Evolutionary conservation across 2,113 vertebrate species (phyloP).

Genomic region (Alosa alosa): DNA sequence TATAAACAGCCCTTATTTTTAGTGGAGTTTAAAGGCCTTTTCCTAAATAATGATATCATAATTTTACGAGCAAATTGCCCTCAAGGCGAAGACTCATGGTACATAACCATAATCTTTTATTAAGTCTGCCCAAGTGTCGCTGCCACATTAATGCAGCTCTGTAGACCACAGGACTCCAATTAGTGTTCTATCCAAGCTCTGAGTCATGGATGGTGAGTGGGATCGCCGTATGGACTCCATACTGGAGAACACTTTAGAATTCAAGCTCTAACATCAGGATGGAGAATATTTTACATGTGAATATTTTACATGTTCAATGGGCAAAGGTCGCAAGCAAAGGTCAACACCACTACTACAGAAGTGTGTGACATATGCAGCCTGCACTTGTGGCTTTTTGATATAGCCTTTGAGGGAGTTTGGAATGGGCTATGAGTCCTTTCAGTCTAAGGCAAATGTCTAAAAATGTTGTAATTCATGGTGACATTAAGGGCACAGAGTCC

Average conservation of each 20-base stretch:
- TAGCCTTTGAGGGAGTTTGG: not conserved
- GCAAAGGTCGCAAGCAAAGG: not conserved
- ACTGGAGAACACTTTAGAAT: not conserved
- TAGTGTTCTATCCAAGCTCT: not conserved
- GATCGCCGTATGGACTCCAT: not conserved
- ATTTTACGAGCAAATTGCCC: not conserved
- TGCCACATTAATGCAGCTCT: not conserved
- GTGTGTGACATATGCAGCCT: not conserved
- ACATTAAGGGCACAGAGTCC: not conserved
- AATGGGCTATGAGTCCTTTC: not conserved
- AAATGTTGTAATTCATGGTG: not conserved
- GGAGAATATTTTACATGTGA: not conserved
- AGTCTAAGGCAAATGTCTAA: not conserved
- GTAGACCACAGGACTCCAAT: conserved; percentile 9
- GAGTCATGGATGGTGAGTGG: not conserved
- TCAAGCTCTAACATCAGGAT: not conserved
- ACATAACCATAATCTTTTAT: not conserved
- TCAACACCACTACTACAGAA: not conserved
- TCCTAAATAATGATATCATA: not conserved
- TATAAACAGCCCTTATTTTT: not conserved
- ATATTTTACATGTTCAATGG: not conserved
- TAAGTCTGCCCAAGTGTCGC: not conserved
- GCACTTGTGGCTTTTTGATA: not conserved
- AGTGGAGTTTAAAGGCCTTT: not conserved
- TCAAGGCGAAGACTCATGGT: not conserved